phyloP scores from a whole-genome alignment of 2,888 invertebrate genomes.

The Yponomeuta cagnagella region DNA sequence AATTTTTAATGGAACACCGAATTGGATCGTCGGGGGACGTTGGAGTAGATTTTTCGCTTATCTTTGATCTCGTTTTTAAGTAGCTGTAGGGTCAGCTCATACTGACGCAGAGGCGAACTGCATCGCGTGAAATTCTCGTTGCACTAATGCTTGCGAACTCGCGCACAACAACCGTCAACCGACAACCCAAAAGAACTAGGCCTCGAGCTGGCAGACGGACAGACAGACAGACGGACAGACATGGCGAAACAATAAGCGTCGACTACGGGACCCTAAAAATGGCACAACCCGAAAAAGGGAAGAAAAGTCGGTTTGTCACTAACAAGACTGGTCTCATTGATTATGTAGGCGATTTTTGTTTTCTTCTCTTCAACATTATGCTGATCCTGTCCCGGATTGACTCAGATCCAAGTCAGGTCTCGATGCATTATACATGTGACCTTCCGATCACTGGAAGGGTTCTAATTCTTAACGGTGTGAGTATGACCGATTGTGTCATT shows the following conservation, averaged over 20 bases:
- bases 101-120: too few species aligned
- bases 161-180: too few species aligned
- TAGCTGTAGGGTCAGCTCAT: too few species aligned
- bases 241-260: background rate
- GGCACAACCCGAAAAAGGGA: background rate
- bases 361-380: constrained; percentile 16
- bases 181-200: too few species aligned
- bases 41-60: constrained; percentile 19
- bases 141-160: too few species aligned
- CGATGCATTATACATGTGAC: constrained; percentile 60
- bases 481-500: background rate
- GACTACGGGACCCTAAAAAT: background rate
- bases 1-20: constrained; percentile 19
- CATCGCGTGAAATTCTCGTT: too few species aligned
- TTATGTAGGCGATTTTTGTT: constrained; percentile 47
- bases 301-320: background rate
- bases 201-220: too few species aligned
- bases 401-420: constrained; percentile 49
- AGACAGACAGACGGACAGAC: too few species aligned
- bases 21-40: constrained; percentile 15
- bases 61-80: background rate
- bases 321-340: constrained; percentile 30
- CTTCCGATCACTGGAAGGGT: constrained; percentile 29
- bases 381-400: constrained; percentile 43
- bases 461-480: background rate